Evolutionary conservation across 2,888 invertebrate species (phyloP), one percentile per base, ranked within the genome.

Genomic region (Ichneumoninae sp.): DNA sequence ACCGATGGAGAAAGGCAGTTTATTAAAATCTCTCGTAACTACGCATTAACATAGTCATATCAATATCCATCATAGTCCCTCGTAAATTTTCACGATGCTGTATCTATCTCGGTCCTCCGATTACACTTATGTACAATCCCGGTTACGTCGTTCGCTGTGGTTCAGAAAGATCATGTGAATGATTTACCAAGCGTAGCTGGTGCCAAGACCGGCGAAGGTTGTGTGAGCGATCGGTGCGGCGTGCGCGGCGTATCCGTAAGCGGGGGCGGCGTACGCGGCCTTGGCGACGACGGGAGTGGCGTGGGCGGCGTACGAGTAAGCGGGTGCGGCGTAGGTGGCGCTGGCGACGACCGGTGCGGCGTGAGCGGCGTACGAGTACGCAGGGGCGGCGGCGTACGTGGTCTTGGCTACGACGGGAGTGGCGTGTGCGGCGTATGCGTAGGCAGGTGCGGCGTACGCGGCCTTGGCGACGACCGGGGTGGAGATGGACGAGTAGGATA

Each of bases 101-200:
- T 60, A 7, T 60, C 33, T 0, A 8, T 36, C 44, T 30, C 50
- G 63, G 33, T 52, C 36, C 16, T 7, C 22, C 16, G 22, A 52
- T 36, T 36, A 65, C 5, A 47, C 13, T 26, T 66, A 76, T 54
- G 50, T 76, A 76, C 66, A 66, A 47, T 47, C 66, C 54, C 66
- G 40, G 52, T 8, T 8, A 54, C 33, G 6, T 71, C 44, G 40
- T 65, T 63, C 16, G 40, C 22, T 16, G 7, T 1, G 16, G 33
- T 36, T 40, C n/a, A 10, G 22, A 54, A 33, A 0, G 90, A 90
- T 63, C 86, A 87, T 52, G n/a, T 8, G 26, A 10, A 33, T 63
- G 40, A 74, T 86, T 89, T 91, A 92, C 91, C 92, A 91, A 40
- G 90, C 69, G 81, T 91, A 91, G 83, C 86, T 89, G 70, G 90